Evolutionary conservation across 2,113 vertebrate species (phyloP), one percentile per base, ranked within the genome.

Genomic region (Prochilodus magdalenae): DNA sequence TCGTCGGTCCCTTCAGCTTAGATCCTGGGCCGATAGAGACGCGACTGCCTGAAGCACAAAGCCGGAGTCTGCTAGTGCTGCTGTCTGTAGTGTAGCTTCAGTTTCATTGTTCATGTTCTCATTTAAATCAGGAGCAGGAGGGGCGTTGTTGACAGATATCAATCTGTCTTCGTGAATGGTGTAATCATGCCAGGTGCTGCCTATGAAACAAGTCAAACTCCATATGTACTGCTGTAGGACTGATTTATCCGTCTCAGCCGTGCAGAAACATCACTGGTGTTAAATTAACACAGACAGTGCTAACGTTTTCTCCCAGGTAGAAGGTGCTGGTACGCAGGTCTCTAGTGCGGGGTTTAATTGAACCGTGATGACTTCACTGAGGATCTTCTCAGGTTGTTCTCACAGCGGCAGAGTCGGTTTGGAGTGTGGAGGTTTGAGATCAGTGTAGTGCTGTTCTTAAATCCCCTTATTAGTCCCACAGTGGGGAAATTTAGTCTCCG

Each of bases 181-280:
- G 16, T 15, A 3, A 15, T 51, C 8, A 51, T 74, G 27, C 47
- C 53, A 65, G 70, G 40, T 77, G 79, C 67, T 62, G 24, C 49
- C 20, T 53, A 16, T 24, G 62, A 26, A 77, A 51, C 30, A 51
- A 77, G 44, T 77, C 14, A 26, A 77, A 77, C 44, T 49, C 47
- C 22, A 13, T 70, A 44, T 24, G 33, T 5, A 13, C 36, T 29
- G 15, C 65, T 30, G 65, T 20, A 20, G 7, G 66, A 70, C 66
- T 44, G 33, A 40, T 24, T 70, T 33, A 70, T 70, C 66, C 14
- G 5, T 20, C 66, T 33, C 66, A 70, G 66, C 14, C 20, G 5
- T 10, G 66, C 10, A 40, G 66, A 24, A 44, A 24, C n/a, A 44
- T 70, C 33, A 44, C 66, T n/a, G 40, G 66, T 40, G 66, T 70